Evolutionary conservation across 2,888 invertebrate species (phyloP).

Genomic region (Octodonta nipae): DNA sequence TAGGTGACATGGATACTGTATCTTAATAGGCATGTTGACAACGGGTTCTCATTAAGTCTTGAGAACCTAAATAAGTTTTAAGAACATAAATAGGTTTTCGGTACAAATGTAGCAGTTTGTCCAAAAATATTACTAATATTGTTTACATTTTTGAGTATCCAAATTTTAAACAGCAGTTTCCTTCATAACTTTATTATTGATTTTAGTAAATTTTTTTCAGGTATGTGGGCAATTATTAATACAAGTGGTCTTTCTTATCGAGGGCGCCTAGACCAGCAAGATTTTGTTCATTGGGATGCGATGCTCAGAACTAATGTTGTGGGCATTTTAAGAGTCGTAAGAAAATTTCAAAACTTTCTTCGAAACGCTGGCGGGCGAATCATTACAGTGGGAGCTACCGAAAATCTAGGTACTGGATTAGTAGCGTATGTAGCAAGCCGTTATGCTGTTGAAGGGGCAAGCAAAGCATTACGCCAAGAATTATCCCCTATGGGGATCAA

Average conservation of each 20-base stretch:
- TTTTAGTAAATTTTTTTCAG: no score
- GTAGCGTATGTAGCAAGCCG: conserved; percentile 41
- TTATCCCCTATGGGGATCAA: conserved; percentile 56
- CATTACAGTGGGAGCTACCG: conserved; percentile 51
- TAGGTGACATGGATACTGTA: no score
- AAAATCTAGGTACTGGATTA: conserved; percentile 38
- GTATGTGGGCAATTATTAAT: conserved; percentile 71
- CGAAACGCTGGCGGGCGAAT: conserved; percentile 53
- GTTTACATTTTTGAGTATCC: no score
- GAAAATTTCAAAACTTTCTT: conserved; percentile 61
- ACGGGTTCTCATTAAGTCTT: no score
- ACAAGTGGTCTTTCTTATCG: conserved; percentile 66
- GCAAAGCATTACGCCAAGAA: conserved; percentile 56
- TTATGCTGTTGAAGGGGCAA: conserved; percentile 70
- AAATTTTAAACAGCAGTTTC: no score
- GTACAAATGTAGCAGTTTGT: no score
- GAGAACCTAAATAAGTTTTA: no score
- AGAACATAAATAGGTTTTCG: no score
- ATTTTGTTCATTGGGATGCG: conserved; percentile 56
- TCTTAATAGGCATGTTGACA: no score
- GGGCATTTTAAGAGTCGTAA: conserved; percentile 57
- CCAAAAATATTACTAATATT: no score
- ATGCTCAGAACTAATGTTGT: conserved; percentile 58
- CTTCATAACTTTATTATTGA: no score
- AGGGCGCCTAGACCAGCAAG: conserved; percentile 54